Evolutionary conservation across 2,113 vertebrate species (phyloP).

Genomic region (Excalfactoria chinensis): DNA sequence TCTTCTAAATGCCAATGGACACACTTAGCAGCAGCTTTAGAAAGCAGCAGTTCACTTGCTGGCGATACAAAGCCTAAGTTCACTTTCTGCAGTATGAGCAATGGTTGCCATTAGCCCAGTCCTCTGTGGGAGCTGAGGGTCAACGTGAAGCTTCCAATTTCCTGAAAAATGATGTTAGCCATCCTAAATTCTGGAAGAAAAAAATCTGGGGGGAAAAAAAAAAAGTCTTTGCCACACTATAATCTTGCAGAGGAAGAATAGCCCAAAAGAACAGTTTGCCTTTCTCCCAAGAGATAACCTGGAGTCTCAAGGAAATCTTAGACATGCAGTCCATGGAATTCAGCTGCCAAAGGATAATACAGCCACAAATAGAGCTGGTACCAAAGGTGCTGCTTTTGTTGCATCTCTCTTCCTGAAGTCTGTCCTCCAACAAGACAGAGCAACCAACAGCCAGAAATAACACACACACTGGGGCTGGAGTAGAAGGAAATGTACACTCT

Average conservation of each 20-base stretch:
- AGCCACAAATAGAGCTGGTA: background rate
- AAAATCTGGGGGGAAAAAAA: background rate
- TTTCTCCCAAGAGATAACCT: background rate
- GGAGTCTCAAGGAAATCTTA: background rate
- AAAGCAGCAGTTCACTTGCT: background rate
- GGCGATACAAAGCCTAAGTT: rapidly evolving
- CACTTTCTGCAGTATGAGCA: background rate
- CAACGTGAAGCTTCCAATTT: background rate
- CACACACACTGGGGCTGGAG: background rate
- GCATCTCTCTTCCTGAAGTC: background rate
- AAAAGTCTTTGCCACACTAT: background rate
- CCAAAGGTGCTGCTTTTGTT: background rate
- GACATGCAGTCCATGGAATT: background rate
- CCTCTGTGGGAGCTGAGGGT: background rate
- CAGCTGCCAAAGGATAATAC: background rate
- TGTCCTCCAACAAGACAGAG: background rate
- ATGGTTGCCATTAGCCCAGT: background rate
- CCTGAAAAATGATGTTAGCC: background rate
- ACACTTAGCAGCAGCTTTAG: background rate
- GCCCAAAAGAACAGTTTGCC: background rate
- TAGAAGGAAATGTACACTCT: background rate
- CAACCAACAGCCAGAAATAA: background rate
- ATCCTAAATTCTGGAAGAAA: background rate
- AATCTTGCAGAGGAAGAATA: background rate
- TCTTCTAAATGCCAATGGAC: background rate